These are phyloP conservation scores for Cercocebus atys DNA, from an alignment of 2,113 vertebrate species.

Conservation along the genomic window DNA sequence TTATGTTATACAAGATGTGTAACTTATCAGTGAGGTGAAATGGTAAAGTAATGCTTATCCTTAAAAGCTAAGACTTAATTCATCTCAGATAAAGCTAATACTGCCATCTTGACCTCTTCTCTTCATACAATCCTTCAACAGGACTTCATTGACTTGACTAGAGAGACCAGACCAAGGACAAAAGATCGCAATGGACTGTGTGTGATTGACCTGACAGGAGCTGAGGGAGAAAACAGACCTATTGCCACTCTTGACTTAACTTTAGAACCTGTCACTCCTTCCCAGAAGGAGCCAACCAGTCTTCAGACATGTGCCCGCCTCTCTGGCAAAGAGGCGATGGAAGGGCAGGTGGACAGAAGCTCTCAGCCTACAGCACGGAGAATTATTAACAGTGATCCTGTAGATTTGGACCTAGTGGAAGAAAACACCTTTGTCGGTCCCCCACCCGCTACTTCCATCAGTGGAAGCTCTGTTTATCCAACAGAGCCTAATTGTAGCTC, in stretches of 20 bases:
- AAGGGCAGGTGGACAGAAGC: rapidly evolving
- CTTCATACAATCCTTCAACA: conserved; percentile 63
- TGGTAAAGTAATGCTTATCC: background rate
- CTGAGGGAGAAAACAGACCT: conserved; percentile 71
- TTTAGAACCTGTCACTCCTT: background rate
- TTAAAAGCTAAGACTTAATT: conserved; percentile 7
- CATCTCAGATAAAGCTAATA: conserved; percentile 25
- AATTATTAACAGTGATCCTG: background rate
- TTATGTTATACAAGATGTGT: background rate
- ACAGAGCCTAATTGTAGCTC: conserved; percentile 63
- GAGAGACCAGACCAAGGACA: conserved; percentile 69
- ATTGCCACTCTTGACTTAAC: conserved; percentile 64
- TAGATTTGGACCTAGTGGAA: conserved; percentile 33
- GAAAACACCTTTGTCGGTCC: background rate
- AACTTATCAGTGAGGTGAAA: conserved; percentile 1
- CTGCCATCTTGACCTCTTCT: background rate
- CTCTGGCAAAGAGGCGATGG: background rate
- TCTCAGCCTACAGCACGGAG: background rate
- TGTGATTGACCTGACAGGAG: conserved; percentile 83
- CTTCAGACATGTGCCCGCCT: background rate
- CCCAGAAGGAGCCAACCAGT: background rate
- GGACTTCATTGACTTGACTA: conserved; percentile 88
- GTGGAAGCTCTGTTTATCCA: conserved; percentile 54
- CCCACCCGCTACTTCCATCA: conserved; percentile 10
- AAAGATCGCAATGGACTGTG: rapidly evolving